Evolutionary conservation across 2,797 vertebrate species (phyloP).

Genomic region (Microctenopoma steveboyesi): DNA sequence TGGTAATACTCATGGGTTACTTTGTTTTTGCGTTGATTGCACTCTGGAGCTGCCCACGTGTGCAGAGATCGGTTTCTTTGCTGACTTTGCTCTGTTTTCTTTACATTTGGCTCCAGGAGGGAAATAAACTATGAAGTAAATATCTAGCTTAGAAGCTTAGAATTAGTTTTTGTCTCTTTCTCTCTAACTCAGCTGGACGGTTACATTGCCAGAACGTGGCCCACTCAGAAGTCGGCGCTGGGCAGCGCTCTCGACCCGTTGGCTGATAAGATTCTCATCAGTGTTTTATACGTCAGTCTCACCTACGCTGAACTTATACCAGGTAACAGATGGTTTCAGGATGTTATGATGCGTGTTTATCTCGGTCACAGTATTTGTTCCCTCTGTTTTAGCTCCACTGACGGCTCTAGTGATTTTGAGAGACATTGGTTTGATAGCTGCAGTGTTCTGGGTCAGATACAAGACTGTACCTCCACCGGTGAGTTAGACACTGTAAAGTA

Average conservation of each 20-base stretch:
- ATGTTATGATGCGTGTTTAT: background rate
- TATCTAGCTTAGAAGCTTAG: too few relatives aligned
- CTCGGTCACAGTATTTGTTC: too few relatives aligned
- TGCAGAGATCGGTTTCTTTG: background rate
- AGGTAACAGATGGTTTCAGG: slow-evolving; percentile 81
- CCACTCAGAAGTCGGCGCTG: slow-evolving; percentile 94
- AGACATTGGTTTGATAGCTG: slow-evolving; percentile 92
- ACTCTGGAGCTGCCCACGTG: background rate
- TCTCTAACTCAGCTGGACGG: slow-evolving; percentile 89
- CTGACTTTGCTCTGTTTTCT: background rate
- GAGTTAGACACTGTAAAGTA: background rate
- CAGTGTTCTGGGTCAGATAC: slow-evolving; percentile 96
- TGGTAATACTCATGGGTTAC: slow-evolving; percentile 79
- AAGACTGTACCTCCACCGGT: slow-evolving; percentile 97
- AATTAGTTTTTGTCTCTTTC: background rate
- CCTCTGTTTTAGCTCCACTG: slow-evolving; percentile 84
- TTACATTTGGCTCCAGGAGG: background rate
- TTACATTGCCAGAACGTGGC: slow-evolving; percentile 97
- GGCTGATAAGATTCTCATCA: slow-evolving; percentile 99
- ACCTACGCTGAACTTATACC: slow-evolving; percentile 96
- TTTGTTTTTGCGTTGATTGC: background rate
- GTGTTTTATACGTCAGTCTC: slow-evolving; percentile 93
- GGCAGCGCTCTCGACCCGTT: slow-evolving; percentile 97
- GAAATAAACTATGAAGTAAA: too few relatives aligned
- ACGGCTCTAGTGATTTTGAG: slow-evolving; percentile 92